Base-by-base conservation (phyloP, 1,140 invertebrate species). In the Theocolax elegans region DNA sequence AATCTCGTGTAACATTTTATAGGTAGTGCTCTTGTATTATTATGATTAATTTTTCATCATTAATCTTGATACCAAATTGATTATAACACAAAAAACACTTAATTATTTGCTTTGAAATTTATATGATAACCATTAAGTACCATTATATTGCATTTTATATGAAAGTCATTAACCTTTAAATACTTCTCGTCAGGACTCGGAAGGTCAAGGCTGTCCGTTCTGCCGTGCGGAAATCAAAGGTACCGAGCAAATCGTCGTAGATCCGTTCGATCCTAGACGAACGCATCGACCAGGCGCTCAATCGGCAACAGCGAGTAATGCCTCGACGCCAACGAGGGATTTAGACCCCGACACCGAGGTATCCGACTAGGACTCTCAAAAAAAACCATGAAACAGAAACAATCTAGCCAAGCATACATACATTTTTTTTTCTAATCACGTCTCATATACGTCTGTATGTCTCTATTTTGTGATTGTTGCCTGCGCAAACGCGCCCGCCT, bases 181-280 rank as follows among this genome's bases (percentile, higher is more conserved):
- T 51, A 63, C 23, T 71, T 75, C 76, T 76, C 84, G 87, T 17
- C 83, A 97, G 95, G 96, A 98, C 81, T 96, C 95, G 0, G 96
- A 98, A 85, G 96, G 95, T 17, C 94, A 97, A 81, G 96, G 96
- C 1, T 99, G 98, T 88, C 98, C 98, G 21, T 99, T 99, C 84
- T 99, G 98, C 85, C 89, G 98, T 79, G 97, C 97, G 51, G 98
- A 99, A 85, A 99, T 99, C 79, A 99, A 99, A 87, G 98, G 97
- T 27, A 99, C 97, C 0, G 97, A 99, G 83, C 95, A 96, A 81
- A 97, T 99, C 23, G 95, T 95, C 1, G 93, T 95, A 1, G 93
- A 95, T 79, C 93, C 93, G 6, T 95, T 95, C 75, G 93, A 95
- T 84, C 93, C 94, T n/a, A 91, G 92, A 72, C 88, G 92, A 78